Evolutionary conservation across 2,113 vertebrate genomes (phyloP).

Genomic region (Amblyopsis rosae): DNA sequence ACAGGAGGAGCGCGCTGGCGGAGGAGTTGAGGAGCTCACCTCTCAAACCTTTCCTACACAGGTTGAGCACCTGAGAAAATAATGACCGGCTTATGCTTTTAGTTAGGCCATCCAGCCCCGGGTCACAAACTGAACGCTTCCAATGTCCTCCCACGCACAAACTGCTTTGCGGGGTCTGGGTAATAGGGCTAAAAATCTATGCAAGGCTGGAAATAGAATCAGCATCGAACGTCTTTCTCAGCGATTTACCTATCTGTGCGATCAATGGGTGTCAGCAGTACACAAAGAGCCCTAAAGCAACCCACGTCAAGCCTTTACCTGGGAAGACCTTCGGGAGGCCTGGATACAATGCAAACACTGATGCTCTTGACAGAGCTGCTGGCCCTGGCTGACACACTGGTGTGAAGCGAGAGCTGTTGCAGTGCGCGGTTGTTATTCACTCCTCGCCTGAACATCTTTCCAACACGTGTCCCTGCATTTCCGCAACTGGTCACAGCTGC

Average conservation of each 20-base stretch:
- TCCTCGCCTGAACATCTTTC: slow-evolving; percentile 3
- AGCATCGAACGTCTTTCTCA: not conserved
- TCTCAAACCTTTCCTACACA: slow-evolving; percentile 25
- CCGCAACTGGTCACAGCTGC: too few relatives aligned
- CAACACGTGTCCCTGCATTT: not conserved
- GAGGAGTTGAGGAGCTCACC: slow-evolving; percentile 40
- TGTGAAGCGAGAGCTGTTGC: slow-evolving; percentile 8
- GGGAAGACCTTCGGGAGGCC: slow-evolving; percentile 2
- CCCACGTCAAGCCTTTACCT: slow-evolving; percentile 2
- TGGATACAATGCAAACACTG: not conserved
- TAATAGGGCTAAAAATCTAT: slow-evolving; percentile 11
- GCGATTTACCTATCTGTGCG: not conserved
- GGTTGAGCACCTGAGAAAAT: slow-evolving; percentile 54
- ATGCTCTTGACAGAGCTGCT: slow-evolving; percentile 2
- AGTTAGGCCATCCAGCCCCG: not conserved
- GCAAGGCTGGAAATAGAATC: not conserved
- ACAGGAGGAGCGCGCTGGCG: slow-evolving; percentile 53
- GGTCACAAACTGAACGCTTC: slow-evolving; percentile 2
- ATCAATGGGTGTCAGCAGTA: not conserved
- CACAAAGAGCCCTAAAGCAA: not conserved
- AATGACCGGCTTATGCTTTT: slow-evolving; percentile 19
- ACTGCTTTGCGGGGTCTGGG: not conserved
- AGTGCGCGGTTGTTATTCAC: not conserved
- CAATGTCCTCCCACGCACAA: not conserved
- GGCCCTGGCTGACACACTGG: slow-evolving; percentile 3